A percentile compares a stretch with the other conserved stretches of the same genome.
Evolutionary conservation across 2,888 invertebrate species (phyloP).

Genomic region (Dryobota labecula): DNA sequence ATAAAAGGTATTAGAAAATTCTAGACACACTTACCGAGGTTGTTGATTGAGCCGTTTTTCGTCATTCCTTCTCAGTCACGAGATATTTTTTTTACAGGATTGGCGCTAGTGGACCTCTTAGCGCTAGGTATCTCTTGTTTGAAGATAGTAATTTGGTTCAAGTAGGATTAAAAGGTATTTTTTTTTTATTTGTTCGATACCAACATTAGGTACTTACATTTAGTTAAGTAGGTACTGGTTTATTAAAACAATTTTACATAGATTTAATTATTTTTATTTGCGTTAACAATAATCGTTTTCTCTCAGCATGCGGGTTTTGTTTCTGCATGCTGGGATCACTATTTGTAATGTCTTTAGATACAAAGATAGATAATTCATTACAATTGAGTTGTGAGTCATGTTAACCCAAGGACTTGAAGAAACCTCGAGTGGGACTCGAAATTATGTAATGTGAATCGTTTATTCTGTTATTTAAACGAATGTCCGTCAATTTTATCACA

Average conservation of each 20-base stretch:
- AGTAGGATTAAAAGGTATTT: neutral
- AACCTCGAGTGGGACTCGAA: neutral
- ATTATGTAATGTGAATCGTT: constrained; percentile 19
- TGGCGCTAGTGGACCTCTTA: no score
- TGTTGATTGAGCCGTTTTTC: no score
- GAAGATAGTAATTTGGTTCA: neutral
- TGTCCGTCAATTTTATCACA: constrained; percentile 40
- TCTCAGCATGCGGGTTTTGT: neutral
- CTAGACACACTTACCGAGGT: no score
- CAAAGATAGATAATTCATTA: neutral
- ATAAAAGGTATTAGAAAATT: no score
- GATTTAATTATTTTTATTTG: constrained; percentile 34
- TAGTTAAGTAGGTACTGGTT: neutral
- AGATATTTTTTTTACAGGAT: no score
- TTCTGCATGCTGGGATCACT: neutral
- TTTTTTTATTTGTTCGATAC: neutral
- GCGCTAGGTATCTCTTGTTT: neutral
- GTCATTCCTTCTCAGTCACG: no score
- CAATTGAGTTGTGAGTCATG: neutral
- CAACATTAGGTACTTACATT: no score
- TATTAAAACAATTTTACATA: constrained; percentile 27
- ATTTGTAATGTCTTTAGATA: constrained; percentile 15
- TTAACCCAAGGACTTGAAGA: constrained; percentile 10
- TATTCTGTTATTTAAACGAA: constrained; percentile 20
- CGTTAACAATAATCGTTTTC: constrained; percentile 19